Base-by-base conservation (phyloP, 2,797 vertebrate species). In the Calcarius lapponicus region DNA sequence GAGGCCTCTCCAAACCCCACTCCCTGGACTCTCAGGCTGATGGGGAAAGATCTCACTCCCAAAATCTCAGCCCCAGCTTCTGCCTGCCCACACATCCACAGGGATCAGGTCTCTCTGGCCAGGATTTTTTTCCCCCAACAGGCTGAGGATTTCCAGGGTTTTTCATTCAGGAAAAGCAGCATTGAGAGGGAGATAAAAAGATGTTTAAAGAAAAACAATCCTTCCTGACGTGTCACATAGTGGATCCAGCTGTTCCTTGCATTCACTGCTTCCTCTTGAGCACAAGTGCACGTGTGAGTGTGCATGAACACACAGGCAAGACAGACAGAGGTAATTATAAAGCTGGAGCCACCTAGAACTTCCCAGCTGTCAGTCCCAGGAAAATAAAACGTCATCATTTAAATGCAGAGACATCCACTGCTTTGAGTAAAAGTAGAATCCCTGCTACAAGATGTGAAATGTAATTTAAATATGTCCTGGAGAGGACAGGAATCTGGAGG, bases 281-380 rank as follows among this genome's bases (percentile, higher is more conserved):
- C 80, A 74, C 45, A 53, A 57, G 48, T 42, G 47, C 94, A 90
- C 5, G 10, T 95, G 88, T 85, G 89, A 64, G 57, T 90, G 85
- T 61, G 95, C 73, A 20, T 62, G 93, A 95, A 42, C 78, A 80
- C 43, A 31, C 69, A 93, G 78, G 57, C 62, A 80, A 92, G 81
- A 80, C 79, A 95, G 90, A 75, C 90, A 97, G 95, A 85, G 78
- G 79, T 86, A 97, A 94, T 96, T 92, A 91, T 54, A 86, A 92
- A 96, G 79, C 79, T 80, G 86, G 84, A 89, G 72, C 67, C 69
- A 96, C 84, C 93, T 93, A 92, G 60, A 74, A 92, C 40, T 85
- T 89, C 72, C 57, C 89, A 94, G 81, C 72, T 93, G 94, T 82
- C 92, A 90, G 47, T 79, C 48, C 79, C 32, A 25, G 45, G 62